phyloP scores from a whole-genome alignment of 1,140 invertebrate species.

The Drosophila erecta region DNA sequence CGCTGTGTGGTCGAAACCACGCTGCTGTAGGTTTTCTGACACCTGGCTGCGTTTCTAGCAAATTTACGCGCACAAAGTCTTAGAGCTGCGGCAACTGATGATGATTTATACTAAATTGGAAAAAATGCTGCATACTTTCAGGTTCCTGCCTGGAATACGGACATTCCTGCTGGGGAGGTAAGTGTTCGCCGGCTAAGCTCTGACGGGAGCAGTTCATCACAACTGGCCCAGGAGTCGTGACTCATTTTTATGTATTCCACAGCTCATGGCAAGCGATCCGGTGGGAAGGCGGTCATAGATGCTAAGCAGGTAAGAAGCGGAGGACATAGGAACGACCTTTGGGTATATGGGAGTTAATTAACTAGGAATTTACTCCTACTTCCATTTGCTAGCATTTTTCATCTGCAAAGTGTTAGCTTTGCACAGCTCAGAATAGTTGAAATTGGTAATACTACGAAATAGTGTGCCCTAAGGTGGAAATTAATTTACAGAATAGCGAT shows the following conservation, averaged over 20 bases:
- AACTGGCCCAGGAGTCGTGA: not conserved
- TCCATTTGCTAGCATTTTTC: too few species aligned
- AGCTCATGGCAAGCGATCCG: conserved; percentile 80
- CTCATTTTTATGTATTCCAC: conserved; percentile 6
- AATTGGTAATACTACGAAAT: too few species aligned
- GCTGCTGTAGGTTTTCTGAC: not conserved
- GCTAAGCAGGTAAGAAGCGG: conserved; percentile 48
- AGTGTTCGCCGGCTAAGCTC: conserved; percentile 33
- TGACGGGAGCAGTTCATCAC: conserved; percentile 10
- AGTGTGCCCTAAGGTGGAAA: too few species aligned
- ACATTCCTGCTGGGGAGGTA: conserved; percentile 83
- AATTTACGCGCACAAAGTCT: conserved; percentile 43
- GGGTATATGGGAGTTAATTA: too few species aligned
- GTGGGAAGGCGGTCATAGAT: conserved; percentile 40
- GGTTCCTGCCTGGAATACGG: conserved; percentile 83
- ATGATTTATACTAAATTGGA: conserved; percentile 58
- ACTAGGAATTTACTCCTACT: too few species aligned
- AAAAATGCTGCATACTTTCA: conserved; percentile 60
- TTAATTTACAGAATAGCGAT: too few species aligned
- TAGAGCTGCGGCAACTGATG: conserved; percentile 35
- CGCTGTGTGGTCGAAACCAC: not conserved
- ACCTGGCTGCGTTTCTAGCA: conserved; percentile 29
- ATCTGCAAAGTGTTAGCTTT: too few species aligned
- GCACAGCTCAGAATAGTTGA: too few species aligned
- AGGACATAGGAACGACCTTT: not conserved